Evolutionary conservation across 2,888 invertebrate species (phyloP).

Genomic region (Pachydiplax longipennis): DNA sequence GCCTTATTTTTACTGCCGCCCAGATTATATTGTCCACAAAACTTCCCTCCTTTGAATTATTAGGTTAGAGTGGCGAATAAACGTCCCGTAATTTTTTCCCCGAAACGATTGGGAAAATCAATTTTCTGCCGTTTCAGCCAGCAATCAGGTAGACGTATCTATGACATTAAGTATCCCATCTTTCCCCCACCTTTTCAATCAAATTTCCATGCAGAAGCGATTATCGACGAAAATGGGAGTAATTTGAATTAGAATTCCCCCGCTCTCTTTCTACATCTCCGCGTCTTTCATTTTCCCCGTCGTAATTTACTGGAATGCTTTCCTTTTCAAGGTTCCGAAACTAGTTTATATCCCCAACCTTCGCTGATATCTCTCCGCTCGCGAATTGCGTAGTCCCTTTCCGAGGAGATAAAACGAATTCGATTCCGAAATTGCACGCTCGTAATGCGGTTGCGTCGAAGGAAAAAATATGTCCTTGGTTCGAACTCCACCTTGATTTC

Average conservation of each 20-base stretch:
- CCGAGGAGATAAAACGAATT: background rate
- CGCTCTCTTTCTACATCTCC: background rate
- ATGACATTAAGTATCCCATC: background rate
- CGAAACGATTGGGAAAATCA: background rate
- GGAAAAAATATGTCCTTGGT: background rate
- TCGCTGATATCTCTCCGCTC: background rate
- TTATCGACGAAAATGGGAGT: background rate
- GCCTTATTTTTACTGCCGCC: background rate
- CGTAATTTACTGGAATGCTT: background rate
- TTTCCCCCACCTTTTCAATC: background rate
- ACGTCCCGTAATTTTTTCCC: background rate
- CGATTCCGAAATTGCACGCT: background rate
- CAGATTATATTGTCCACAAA: background rate
- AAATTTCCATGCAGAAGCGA: background rate
- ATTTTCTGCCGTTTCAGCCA: background rate
- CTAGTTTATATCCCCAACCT: background rate
- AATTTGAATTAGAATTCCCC: background rate
- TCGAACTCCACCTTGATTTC: background rate
- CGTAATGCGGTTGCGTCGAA: background rate
- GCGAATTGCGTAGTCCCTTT: background rate
- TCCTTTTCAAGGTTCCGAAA: slow-evolving; percentile 1
- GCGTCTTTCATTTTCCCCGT: background rate
- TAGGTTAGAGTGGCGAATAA: background rate
- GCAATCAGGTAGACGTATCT: background rate
- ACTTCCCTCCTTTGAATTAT: background rate